Evolutionary conservation across 2,113 vertebrate genomes (phyloP), one percentile per base, ranked within the genome.

Genomic region (Eleginops maclovinus): DNA sequence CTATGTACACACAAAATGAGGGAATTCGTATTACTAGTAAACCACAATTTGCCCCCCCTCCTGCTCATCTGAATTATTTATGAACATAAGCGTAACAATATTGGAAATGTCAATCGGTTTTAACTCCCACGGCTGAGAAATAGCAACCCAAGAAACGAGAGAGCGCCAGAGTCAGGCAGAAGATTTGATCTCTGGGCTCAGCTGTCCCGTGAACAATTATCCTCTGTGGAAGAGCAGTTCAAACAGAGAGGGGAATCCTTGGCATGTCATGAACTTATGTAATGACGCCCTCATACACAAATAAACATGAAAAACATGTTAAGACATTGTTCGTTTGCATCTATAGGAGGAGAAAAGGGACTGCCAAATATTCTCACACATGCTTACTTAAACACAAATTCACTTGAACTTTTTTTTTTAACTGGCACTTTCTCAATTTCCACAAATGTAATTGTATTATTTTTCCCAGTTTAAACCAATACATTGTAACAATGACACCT

Each of bases 1-100:
- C 11, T 43, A 49, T 43, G 22, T 22, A 46, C 22, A 81, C 47
- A 79, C 49, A 43, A 77, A 65, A 65, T 28, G 24, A 81, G 67
- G 21, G 51, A 75, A 83, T 75, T 71, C 54, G 54, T 68, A 60
- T 66, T 59, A 72, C 41, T 54, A 65, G 28, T 69, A 67, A 79
- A 75, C 13, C 43, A 67, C 68, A 70, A 66, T 28, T 54, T 73
- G 73, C 72, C 76, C 67, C 69, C 43, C 15, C 61, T 47, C 44
- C 79, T 74, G 50, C 58, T 84, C 41, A 84, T 75, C 74, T 92
- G 81, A 93, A 92, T 91, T 89, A 93, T 92, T 92, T 82, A 93
- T 89, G 76, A 87, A 60, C 72, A 80, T 65, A 67, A 86, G 65
- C 1, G 24, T 72, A 83, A 90, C 79, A 77, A 87, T 83, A 89